Base-by-base conservation (phyloP, 2,113 vertebrate genomes). In the Channa maculata region DNA sequence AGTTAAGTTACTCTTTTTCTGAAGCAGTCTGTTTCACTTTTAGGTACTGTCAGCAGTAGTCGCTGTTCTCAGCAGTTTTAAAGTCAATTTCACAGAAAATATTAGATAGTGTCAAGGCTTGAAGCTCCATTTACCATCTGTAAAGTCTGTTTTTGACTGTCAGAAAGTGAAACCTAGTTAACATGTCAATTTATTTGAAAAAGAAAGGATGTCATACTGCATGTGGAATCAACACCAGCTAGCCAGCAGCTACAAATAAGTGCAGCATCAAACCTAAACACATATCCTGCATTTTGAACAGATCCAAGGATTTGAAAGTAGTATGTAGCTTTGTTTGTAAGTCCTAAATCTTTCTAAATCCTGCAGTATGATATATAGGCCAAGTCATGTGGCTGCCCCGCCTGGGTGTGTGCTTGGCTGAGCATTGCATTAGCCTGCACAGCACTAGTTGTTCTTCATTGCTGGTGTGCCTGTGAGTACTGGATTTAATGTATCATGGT, bases 391-490 rank as follows among this genome's bases (percentile, higher is more conserved):
- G 75, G 72, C 66, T 79, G 60, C 43, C 57, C 36, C 67, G 54
- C 41, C 39, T 73, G 69, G 46, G 49, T 54, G 62, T 71, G 72
- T 86, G 80, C 81, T 79, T 77, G 81, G 62, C 66, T 84, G 82
- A 89, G 82, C 79, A 76, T 80, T 64, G 51, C 71, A 84, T 87
- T 84, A 79, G 54, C 75, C 65, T 37, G 51, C 76, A 49, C 72
- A 68, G 57, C 67, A 71, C 73, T 24, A 80, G 51, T 69, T 84
- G 79, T 87, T 80, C 67, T 81, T 86, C 75, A 79, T 67, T 37
- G 6, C 72, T 76, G 63, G 81, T 88, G 73, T 74, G 59, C 82
- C 70, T 77, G 60, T 80, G 73, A 70, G 82, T 80, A 82, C 83
- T 88, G 71, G 67, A 75, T 85, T 82, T 60, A 87, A 77, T 77